Conservation (phyloP, 1,140 invertebrate species). For the Mercenaria mercenaria region DNA sequence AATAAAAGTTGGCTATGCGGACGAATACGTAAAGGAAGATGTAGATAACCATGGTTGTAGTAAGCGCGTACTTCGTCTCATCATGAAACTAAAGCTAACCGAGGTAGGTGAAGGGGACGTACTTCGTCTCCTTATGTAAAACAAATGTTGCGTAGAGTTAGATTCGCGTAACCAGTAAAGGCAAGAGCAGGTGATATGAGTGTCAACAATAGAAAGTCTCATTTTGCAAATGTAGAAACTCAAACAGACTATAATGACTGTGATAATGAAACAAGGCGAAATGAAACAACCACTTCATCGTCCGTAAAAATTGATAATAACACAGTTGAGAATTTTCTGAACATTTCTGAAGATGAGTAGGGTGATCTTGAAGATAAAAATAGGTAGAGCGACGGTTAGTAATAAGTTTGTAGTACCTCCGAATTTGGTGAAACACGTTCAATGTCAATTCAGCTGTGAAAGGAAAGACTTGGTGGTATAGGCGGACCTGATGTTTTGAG, state of each 20-base stretch:
- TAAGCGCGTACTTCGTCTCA: no score
- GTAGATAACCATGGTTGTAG: no score
- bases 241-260: background rate
- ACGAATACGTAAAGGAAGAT: background rate
- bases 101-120: background rate
- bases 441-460: background rate
- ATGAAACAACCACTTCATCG: background rate
- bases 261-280: background rate
- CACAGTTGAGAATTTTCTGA: background rate
- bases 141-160: background rate
- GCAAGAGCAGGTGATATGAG: background rate
- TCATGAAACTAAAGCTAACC: background rate
- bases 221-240: no score
- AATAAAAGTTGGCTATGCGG: background rate
- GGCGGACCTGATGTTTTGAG: background rate
- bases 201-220: no score
- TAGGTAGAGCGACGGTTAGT: slow-evolving; percentile 1
- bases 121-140: background rate
- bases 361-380: background rate
- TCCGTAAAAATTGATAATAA: background rate
- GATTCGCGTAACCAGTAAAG: background rate
- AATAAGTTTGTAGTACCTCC: background rate
- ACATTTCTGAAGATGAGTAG: background rate
- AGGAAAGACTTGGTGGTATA: slow-evolving; percentile 32
- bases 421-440: background rate